These are phyloP conservation scores for Sapayoa aenigma DNA, from an alignment of 2,113 vertebrate genomes.

Conservation along the genomic window DNA sequence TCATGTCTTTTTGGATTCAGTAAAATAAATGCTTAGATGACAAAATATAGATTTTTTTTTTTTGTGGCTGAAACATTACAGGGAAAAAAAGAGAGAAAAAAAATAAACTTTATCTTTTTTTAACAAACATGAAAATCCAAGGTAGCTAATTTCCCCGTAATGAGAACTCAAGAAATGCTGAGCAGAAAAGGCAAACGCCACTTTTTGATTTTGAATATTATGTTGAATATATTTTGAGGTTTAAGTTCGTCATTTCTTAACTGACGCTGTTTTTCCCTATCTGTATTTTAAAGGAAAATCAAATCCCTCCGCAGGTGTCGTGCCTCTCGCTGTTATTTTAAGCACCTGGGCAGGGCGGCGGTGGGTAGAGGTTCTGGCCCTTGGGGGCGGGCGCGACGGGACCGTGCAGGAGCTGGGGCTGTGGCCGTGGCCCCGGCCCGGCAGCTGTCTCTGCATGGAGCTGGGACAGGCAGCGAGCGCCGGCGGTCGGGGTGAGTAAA, in stretches of 20 bases:
- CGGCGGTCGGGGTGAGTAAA: conserved; percentile 75
- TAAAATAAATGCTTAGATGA: conserved; percentile 85
- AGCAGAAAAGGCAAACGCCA: background rate
- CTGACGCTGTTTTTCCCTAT: background rate
- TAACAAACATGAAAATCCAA: conserved; percentile 71
- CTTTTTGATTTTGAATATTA: background rate
- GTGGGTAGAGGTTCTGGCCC: background rate
- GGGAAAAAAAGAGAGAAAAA: background rate
- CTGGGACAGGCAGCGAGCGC: conserved; percentile 77
- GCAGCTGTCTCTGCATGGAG: conserved; percentile 78
- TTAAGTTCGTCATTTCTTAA: background rate
- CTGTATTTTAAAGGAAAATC: conserved; percentile 17
- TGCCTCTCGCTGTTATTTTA: background rate
- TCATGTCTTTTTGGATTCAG: conserved; percentile 79
- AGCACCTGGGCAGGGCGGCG: background rate
- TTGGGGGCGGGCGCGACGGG: background rate
- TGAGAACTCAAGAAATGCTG: background rate
- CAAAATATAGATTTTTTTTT: conserved; percentile 73
- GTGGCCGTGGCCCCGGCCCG: conserved; percentile 39
- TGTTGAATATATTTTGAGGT: background rate
- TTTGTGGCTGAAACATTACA: conserved; percentile 76
- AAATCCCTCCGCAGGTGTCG: background rate
- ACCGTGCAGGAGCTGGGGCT: background rate
- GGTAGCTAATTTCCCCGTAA: conserved; percentile 68
- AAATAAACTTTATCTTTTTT: conserved; percentile 86